Evolutionary conservation across 2,113 vertebrate species (phyloP), one percentile per base, ranked within the genome.

Genomic region (Todiramphus chloris): DNA sequence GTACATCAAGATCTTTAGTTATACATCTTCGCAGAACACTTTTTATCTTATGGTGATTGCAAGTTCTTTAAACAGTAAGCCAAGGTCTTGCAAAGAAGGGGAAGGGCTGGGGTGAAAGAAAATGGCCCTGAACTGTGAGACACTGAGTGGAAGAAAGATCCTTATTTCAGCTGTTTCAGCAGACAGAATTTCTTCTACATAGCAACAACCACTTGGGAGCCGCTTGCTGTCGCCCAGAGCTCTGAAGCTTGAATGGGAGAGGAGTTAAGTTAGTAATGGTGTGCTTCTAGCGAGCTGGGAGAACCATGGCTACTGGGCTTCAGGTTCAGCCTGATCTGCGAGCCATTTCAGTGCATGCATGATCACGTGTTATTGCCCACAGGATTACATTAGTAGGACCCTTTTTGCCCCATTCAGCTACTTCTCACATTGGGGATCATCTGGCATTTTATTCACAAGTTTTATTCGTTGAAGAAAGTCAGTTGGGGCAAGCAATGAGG

Each of bases 11-110:
- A 85, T 90, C 66, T 91, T 59, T 55, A 88, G 53, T 87, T 82
- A 88, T 64, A 44, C n/a, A 41, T 83, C 72, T 35, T 82, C 33
- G 28, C 73, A 83, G 83, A 97, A 94, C 89, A 81, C 21, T 94
- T 93, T 89, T 44, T 87, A 82, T 85, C 67, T 90, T 73, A 81
- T 1, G 20, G 67, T 78, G 92, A 92, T 68, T 91, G 77, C 28
- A 94, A 94, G 89, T 92, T 92, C 95, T 93, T 92, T 96, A 96
- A 97, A 96, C 93, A 95, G 37, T 60, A 89, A 94, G 16, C 21
- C 95, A 97, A 96, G 96, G 94, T 86, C 96, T 85, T 95, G 77
- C 41, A 78, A 69, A 77, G 73, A 41, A 89, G 39, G 37, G 12
- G 55, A 93, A 92, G 48, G 55, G 70, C 64, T 93, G 10, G 35